A percentile compares a stretch with the other conserved stretches of the same genome.
phyloP scores from a whole-genome alignment of 2,888 invertebrate genomes.

The Kuschelorhynchus macadamiae region DNA sequence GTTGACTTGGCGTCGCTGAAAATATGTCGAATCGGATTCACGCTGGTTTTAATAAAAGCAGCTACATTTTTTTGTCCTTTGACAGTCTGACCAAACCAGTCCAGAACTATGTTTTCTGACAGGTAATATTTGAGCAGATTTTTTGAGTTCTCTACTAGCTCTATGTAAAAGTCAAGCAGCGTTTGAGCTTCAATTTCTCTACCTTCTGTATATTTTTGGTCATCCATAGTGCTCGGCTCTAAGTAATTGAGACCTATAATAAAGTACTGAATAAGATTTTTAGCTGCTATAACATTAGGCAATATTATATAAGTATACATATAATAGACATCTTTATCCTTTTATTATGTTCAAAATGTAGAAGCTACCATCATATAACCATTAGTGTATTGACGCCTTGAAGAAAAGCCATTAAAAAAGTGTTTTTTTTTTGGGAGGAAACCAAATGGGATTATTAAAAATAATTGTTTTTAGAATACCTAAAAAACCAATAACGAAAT shows the following conservation, averaged over 20 bases:
- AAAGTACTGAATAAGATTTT: too few relatives aligned
- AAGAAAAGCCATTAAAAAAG: neutral
- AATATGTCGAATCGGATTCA: conserved; percentile 60
- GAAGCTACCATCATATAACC: neutral
- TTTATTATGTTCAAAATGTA: neutral
- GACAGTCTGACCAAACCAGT: conserved; percentile 78
- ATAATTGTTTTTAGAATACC: too few relatives aligned
- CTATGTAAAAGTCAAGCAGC: conserved; percentile 64
- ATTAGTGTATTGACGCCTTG: neutral
- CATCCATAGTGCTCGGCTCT: conserved; percentile 27
- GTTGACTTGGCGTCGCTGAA: conserved; percentile 60
- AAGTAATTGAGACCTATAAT: too few relatives aligned
- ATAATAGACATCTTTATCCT: neutral
- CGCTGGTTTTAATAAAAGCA: conserved; percentile 73
- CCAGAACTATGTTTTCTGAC: conserved; percentile 68
- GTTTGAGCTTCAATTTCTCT: conserved; percentile 60
- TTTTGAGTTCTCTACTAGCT: conserved; percentile 64
- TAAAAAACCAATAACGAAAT: too few relatives aligned
- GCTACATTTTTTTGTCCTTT: conserved; percentile 74
- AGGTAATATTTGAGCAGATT: conserved; percentile 62
- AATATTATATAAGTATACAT: neutral
- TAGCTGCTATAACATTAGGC: neutral
- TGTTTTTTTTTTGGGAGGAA: conserved; percentile 9
- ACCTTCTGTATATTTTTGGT: conserved; percentile 54
- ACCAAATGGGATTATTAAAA: too few relatives aligned